These are phyloP conservation scores for Thecocarcelia acutangulata DNA, from an alignment of 2,888 invertebrate genomes.

Conservation along the genomic window DNA sequence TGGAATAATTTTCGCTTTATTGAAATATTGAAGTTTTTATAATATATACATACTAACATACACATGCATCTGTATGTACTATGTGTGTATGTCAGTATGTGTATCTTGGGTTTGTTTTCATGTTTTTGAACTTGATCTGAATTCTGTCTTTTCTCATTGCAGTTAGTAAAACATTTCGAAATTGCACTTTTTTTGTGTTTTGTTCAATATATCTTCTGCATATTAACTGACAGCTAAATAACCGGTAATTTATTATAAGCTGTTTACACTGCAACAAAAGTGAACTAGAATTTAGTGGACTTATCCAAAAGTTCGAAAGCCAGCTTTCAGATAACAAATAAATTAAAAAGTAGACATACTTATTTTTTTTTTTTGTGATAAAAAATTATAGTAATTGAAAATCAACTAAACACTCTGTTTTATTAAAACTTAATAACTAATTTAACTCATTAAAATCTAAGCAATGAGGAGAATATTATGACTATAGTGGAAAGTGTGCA, in stretches of 20 bases:
- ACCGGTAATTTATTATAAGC: constrained; percentile 59
- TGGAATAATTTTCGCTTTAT: constrained; percentile 22
- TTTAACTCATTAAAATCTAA: too few relatives aligned
- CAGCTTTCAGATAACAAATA: too few relatives aligned
- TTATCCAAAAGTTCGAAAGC: too few relatives aligned
- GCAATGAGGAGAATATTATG: too few relatives aligned
- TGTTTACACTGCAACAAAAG: constrained; percentile 32
- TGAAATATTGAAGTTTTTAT: constrained; percentile 30
- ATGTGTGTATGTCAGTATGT: too few relatives aligned
- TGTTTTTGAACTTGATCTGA: constrained; percentile 59
- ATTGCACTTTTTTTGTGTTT: neutral
- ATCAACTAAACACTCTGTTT: too few relatives aligned
- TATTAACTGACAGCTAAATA: constrained; percentile 60
- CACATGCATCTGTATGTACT: neutral
- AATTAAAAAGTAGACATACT: too few relatives aligned
- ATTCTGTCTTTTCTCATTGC: constrained; percentile 41
- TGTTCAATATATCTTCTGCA: constrained; percentile 10
- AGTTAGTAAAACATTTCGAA: constrained; percentile 11
- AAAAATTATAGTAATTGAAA: too few relatives aligned
- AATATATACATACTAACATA: constrained; percentile 10
- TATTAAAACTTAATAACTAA: too few relatives aligned
- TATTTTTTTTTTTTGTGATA: too few relatives aligned
- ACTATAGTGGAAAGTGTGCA: too few relatives aligned
- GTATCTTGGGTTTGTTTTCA: constrained; percentile 8
- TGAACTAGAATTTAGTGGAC: too few relatives aligned